A percentile compares a stretch with the other conserved stretches of the same genome.
phyloP scores from a whole-genome alignment of 2,888 invertebrate species.

The Apeira syringaria region DNA sequence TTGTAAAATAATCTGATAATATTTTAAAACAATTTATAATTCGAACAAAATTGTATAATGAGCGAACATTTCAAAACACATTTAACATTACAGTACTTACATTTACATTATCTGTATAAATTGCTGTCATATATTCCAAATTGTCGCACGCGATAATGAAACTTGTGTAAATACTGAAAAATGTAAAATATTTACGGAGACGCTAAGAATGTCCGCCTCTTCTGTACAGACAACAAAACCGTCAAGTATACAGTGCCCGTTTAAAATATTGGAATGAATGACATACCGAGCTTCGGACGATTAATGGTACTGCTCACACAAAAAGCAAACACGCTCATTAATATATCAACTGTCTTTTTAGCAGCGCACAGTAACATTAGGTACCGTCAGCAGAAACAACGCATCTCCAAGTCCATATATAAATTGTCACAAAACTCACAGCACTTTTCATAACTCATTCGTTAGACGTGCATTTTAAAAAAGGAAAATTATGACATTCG shows the following conservation, averaged over 20 bases:
- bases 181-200: slow-evolving; percentile 49
- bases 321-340: slow-evolving; percentile 81
- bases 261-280: slow-evolving; percentile 84
- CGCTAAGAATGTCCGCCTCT: slow-evolving; percentile 65
- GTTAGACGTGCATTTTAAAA: slow-evolving; percentile 36
- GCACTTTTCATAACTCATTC: slow-evolving; percentile 53
- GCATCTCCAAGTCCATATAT: slow-evolving; percentile 36
- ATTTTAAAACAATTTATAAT: no score
- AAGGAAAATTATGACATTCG: slow-evolving; percentile 38
- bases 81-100: slow-evolving; percentile 1
- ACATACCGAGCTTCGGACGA: slow-evolving; percentile 81
- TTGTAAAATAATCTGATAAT: no score
- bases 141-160: slow-evolving; percentile 14
- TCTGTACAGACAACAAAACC: slow-evolving; percentile 77
- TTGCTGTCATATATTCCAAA: slow-evolving; percentile 9
- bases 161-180: slow-evolving; percentile 35
- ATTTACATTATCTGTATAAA: slow-evolving; percentile 1
- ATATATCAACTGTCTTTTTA: slow-evolving; percentile 83
- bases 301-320: slow-evolving; percentile 76
- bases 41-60: slow-evolving; percentile 6
- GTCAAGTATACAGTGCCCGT: slow-evolving; percentile 66
- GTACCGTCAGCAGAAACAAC: slow-evolving; percentile 58
- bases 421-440: slow-evolving; percentile 31
- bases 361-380: slow-evolving; percentile 57
- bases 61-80: slow-evolving; percentile 6